phyloP scores from a whole-genome alignment of 2,797 vertebrate species.

The Chanos chanos region DNA sequence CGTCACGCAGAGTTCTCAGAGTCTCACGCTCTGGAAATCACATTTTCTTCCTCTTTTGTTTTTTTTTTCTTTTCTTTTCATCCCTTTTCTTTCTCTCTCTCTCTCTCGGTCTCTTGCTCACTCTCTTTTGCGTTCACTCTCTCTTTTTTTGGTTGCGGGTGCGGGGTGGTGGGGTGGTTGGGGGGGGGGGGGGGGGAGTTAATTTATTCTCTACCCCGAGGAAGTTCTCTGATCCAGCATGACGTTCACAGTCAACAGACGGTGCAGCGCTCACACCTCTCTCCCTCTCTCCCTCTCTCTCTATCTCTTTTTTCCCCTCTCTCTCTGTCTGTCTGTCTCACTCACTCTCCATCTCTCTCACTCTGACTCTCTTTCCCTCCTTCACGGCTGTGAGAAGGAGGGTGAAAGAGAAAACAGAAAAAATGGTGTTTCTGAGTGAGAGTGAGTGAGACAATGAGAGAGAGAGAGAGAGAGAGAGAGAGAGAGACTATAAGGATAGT shows the following conservation, averaged over 20 bases:
- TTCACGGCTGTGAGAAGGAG: conserved; percentile 48
- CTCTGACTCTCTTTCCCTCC: not conserved
- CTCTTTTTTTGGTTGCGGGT: conserved; percentile 49
- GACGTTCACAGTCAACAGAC: conserved; percentile 92
- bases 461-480: conserved; percentile 41
- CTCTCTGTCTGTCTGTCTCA: not conserved
- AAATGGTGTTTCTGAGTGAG: too few relatives aligned
- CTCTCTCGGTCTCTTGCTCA: conserved; percentile 40
- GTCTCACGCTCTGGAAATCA: conserved; percentile 94
- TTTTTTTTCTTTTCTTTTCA: conserved; percentile 53
- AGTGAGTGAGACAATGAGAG: conserved; percentile 26
- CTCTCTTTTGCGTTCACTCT: conserved; percentile 56
- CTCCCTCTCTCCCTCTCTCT: conserved; percentile 65
- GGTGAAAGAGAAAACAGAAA: conserved; percentile 30
- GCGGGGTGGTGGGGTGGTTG: conserved; percentile 35
- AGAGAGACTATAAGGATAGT: conserved; percentile 32
- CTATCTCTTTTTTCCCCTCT: conserved; percentile 5
- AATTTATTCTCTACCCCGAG: conserved; percentile 99
- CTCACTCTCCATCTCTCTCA: not conserved
- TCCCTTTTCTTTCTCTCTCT: conserved; percentile 54
- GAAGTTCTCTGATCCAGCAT: conserved; percentile 96
- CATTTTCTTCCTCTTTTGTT: conserved; percentile 75
- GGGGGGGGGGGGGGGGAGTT: conserved; percentile 73
- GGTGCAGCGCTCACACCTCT: conserved; percentile 56
- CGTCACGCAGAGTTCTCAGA: conserved; percentile 85